Conservation (phyloP, 2,888 invertebrate genomes). For the Macrophya annulata region DNA sequence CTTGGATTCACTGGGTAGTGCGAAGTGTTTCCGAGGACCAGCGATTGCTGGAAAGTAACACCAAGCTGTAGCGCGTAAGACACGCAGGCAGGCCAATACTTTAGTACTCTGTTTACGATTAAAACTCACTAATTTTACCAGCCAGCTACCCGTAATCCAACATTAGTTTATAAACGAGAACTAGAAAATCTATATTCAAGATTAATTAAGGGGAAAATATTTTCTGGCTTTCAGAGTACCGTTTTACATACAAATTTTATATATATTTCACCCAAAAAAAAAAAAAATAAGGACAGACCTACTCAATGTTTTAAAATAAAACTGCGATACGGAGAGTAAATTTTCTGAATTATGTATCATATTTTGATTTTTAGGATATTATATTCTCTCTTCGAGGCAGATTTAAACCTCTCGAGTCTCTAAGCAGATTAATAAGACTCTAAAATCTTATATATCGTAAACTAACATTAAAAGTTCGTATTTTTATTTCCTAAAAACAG, state of each 20-base stretch:
- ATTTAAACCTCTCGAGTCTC: not conserved
- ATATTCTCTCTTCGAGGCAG: not conserved
- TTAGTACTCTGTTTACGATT: conserved; percentile 71
- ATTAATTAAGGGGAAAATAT: too few relatives aligned
- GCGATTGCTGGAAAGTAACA: conserved; percentile 80
- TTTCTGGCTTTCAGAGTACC: not conserved
- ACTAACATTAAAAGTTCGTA: not conserved
- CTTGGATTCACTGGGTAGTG: conserved; percentile 87
- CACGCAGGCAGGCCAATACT: conserved; percentile 73
- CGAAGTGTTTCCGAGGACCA: conserved; percentile 83
- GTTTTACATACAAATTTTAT: not conserved
- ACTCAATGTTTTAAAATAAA: not conserved
- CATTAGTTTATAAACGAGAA: not conserved
- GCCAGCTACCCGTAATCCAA: conserved; percentile 1
- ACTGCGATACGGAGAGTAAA: not conserved
- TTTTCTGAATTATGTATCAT: too few relatives aligned
- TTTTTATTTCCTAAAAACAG: not conserved
- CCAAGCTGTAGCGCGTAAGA: conserved; percentile 77
- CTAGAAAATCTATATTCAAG: too few relatives aligned
- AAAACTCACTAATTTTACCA: not conserved
- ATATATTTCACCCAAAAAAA: too few relatives aligned
- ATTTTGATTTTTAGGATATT: not conserved
- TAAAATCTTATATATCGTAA: not conserved
- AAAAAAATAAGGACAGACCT: not conserved
- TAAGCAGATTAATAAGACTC: not conserved